A percentile compares a stretch with the other conserved stretches of the same genome.
Evolutionary conservation across 2,797 vertebrate species (phyloP).

Genomic region (Discoglossus pictus): DNA sequence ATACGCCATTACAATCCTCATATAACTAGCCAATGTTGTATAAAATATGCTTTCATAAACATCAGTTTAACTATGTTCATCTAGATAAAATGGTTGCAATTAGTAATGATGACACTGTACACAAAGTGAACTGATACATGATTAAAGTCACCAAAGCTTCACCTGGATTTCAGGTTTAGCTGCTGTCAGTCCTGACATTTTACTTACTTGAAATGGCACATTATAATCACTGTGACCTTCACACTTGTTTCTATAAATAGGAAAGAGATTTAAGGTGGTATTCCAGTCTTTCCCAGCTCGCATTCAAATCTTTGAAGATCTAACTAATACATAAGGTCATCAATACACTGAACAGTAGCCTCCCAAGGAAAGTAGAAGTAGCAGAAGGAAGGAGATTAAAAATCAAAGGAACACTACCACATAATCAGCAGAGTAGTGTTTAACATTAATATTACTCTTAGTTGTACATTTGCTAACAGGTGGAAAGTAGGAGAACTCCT

Average conservation of each 20-base stretch:
- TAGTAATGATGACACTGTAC: neutral
- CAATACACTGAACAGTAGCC: neutral
- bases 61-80: slow-evolving; percentile 12
- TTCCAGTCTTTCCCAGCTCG: slow-evolving; percentile 9
- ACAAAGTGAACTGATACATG: slow-evolving; percentile 5
- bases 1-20: too few species aligned
- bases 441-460: too few species aligned
- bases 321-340: neutral
- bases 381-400: too few species aligned
- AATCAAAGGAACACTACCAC: too few species aligned
- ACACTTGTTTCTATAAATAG: slow-evolving; percentile 31
- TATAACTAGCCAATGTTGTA: too few species aligned
- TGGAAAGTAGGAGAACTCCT: too few species aligned
- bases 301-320: slow-evolving; percentile 16
- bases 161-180: slow-evolving; percentile 31
- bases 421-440: too few species aligned
- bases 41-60: too few species aligned
- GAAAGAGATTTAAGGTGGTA: slow-evolving; percentile 40
- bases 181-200: slow-evolving; percentile 48
- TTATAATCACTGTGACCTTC: slow-evolving; percentile 44
- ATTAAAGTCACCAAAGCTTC: slow-evolving; percentile 21
- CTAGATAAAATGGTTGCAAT: neutral
- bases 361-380: too few species aligned
- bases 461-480: too few species aligned
- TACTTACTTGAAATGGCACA: slow-evolving; percentile 36